Evolutionary conservation across 1,140 invertebrate species (phyloP).

Genomic region (Cydia splendana): DNA sequence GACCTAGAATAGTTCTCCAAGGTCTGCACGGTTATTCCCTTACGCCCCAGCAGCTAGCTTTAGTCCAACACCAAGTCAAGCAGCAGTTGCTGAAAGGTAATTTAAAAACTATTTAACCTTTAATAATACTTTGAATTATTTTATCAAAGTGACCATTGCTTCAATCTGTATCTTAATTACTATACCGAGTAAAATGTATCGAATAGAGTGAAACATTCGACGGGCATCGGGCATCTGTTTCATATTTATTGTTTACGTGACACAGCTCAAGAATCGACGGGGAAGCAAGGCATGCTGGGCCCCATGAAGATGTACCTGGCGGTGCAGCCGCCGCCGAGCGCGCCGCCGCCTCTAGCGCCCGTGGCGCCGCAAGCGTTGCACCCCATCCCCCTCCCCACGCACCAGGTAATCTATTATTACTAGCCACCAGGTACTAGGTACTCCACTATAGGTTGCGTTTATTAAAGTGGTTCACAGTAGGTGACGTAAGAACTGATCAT

Average conservation of each 20-base stretch:
- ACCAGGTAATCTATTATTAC: slow-evolving; percentile 76
- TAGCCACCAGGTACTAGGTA: slow-evolving; percentile 38
- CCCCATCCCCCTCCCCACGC: slow-evolving; percentile 55
- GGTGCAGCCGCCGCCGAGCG: slow-evolving; percentile 83
- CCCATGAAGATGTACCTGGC: slow-evolving; percentile 92
- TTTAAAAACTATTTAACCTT: slow-evolving; percentile 23
- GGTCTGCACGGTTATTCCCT: slow-evolving; percentile 90
- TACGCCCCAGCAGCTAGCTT: slow-evolving; percentile 87
- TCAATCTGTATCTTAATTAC: no score
- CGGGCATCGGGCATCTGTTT: no score
- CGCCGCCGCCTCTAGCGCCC: slow-evolving; percentile 63
- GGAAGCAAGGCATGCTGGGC: slow-evolving; percentile 89
- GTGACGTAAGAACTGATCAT: background rate
- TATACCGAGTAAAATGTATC: no score
- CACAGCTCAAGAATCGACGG: slow-evolving; percentile 88
- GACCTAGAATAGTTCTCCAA: slow-evolving; percentile 91
- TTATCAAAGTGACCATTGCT: no score
- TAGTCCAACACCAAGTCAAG: slow-evolving; percentile 93
- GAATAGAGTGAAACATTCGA: no score
- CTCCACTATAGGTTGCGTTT: background rate
- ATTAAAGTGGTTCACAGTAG: background rate
- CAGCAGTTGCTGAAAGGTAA: slow-evolving; percentile 91
- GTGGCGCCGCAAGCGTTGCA: slow-evolving; percentile 77
- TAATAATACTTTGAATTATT: no score
- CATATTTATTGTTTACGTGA: background rate